Evolutionary conservation across 2,113 vertebrate genomes (phyloP).

Genomic region (Pao palembangensis): DNA sequence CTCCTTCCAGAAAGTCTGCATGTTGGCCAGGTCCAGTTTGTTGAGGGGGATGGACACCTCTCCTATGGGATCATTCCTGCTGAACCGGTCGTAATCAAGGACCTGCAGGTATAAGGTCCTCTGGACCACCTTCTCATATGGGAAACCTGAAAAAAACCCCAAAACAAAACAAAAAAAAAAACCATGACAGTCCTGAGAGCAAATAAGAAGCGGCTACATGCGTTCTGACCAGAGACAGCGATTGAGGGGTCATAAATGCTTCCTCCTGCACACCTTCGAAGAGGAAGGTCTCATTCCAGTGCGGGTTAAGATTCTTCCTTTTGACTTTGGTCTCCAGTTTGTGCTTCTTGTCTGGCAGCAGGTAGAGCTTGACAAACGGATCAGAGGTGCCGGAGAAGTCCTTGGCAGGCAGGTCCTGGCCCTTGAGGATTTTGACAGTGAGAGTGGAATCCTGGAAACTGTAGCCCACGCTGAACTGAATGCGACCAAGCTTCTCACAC

Average conservation of each 20-base stretch:
- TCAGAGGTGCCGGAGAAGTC: slow-evolving; percentile 98
- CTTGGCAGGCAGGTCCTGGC: slow-evolving; percentile 95
- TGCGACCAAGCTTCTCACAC: slow-evolving; percentile 91
- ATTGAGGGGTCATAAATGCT: background rate
- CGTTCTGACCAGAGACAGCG: background rate
- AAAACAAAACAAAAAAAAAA: background rate
- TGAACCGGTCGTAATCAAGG: slow-evolving; percentile 97
- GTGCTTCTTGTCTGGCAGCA: slow-evolving; percentile 98
- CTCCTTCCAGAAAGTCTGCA: slow-evolving; percentile 99
- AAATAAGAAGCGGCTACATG: background rate
- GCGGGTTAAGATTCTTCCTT: slow-evolving; percentile 96
- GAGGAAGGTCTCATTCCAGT: slow-evolving; percentile 98
- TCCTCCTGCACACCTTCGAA: slow-evolving; percentile 83
- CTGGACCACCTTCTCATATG: slow-evolving; percentile 98
- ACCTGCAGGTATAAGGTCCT: slow-evolving; percentile 96
- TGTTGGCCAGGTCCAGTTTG: slow-evolving; percentile 96
- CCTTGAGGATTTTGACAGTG: slow-evolving; percentile 97
- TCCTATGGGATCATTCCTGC: slow-evolving; percentile 95
- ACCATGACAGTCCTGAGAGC: background rate
- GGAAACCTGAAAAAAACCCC: slow-evolving; percentile 81
- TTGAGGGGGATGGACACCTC: slow-evolving; percentile 97
- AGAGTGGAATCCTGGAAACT: slow-evolving; percentile 98
- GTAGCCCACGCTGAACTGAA: slow-evolving; percentile 98
- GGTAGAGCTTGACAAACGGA: slow-evolving; percentile 98
- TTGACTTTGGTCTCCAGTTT: slow-evolving; percentile 99